Conservation (phyloP, 2,888 invertebrate genomes). For the Drosophila kanekoi region DNA sequence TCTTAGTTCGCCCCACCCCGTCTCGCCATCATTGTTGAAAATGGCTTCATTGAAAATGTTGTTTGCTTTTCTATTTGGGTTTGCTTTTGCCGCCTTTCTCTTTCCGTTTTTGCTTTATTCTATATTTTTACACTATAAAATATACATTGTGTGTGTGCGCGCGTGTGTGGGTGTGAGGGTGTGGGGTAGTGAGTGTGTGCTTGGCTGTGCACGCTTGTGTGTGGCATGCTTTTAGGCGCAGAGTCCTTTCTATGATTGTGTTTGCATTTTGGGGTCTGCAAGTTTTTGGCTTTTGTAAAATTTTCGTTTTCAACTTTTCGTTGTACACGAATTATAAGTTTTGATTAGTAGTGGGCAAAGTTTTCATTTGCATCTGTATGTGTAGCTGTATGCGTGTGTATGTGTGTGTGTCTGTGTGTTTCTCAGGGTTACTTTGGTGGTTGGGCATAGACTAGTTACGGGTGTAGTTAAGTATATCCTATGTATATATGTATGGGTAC, state of each 20-base stretch:
- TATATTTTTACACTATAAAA: conserved; percentile 81
- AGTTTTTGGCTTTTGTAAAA: conserved; percentile 78
- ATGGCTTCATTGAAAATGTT: conserved; percentile 81
- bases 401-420: conserved; percentile 11
- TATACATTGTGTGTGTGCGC: conserved; percentile 60
- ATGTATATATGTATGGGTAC: conserved; percentile 25
- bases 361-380: conserved; percentile 55
- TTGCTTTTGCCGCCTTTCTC: conserved; percentile 60
- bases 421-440: conserved; percentile 28
- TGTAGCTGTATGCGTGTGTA: conserved; percentile 26
- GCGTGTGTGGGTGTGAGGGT: conserved; percentile 5
- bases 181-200: conserved; percentile 2
- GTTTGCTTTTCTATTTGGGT: conserved; percentile 80
- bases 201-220: conserved; percentile 27
- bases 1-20: not conserved
- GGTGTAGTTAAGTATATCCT: conserved; percentile 11
- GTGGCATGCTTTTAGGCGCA: conserved; percentile 56
- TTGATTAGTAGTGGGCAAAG: conserved; percentile 80
- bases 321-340: conserved; percentile 81
- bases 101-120: conserved; percentile 64
- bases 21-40: conserved; percentile 55
- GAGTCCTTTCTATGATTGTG: conserved; percentile 61
- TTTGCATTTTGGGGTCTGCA: conserved; percentile 68
- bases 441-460: conserved; percentile 21
- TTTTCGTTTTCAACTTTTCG: conserved; percentile 80